These are phyloP conservation scores for Dendrocopos noguchii DNA, from an alignment of 2,113 vertebrate genomes.

Conservation along the genomic window DNA sequence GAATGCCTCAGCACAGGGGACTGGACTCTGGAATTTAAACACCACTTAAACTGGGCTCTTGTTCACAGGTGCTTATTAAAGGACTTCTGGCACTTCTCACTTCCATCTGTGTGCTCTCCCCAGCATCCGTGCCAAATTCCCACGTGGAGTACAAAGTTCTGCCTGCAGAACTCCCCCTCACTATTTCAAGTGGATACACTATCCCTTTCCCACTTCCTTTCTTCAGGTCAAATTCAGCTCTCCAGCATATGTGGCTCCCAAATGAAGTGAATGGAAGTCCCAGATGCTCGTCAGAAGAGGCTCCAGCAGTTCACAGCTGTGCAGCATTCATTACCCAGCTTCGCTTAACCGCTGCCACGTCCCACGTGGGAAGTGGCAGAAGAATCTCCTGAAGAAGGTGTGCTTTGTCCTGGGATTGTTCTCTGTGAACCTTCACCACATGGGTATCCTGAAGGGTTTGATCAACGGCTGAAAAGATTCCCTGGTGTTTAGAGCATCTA, in stretches of 20 bases:
- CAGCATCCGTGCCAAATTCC: background rate
- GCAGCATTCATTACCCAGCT: background rate
- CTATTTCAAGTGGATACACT: background rate
- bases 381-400: background rate
- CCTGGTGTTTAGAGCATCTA: background rate
- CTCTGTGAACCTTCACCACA: background rate
- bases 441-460: background rate
- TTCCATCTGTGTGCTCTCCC: background rate
- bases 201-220: conserved; percentile 50
- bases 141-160: background rate
- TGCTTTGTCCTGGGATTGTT: background rate
- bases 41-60: background rate
- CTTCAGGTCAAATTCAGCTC: conserved; percentile 11
- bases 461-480: background rate
- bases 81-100: conserved; percentile 15
- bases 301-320: conserved; percentile 22
- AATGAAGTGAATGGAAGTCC: background rate
- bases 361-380: background rate
- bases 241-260: conserved; percentile 11
- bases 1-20: background rate
- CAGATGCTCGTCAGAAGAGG: conserved; percentile 9
- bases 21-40: background rate
- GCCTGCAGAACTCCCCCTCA: background rate
- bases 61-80: conserved; percentile 35
- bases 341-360: background rate